Conservation (phyloP, 2,797 vertebrate species). For the Sebastes aleutianus region DNA sequence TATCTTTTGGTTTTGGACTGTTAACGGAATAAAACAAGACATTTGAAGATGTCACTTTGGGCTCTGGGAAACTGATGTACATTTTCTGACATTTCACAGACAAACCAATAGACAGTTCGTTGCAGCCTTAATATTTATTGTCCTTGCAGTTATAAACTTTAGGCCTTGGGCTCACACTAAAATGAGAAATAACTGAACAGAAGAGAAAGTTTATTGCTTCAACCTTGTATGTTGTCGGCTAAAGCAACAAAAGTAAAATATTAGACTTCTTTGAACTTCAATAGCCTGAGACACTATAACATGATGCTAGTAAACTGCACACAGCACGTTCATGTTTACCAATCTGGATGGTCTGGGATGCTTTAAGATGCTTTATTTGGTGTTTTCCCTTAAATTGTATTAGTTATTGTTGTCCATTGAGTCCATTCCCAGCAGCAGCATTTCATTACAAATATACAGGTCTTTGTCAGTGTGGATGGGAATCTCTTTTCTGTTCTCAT, state of each 20-base stretch:
- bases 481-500: background rate
- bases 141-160: background rate
- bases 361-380: background rate
- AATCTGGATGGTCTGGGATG: background rate
- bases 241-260: background rate
- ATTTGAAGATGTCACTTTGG: no score
- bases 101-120: background rate
- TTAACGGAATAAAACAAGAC: background rate
- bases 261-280: background rate
- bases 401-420: background rate
- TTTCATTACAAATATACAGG: background rate
- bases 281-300: background rate
- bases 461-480: background rate
- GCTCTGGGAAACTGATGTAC: no score
- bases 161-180: background rate
- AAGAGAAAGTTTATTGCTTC: background rate
- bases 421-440: background rate
- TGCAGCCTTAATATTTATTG: background rate
- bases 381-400: background rate
- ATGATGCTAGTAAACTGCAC: background rate
- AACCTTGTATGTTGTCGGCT: background rate
- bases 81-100: background rate
- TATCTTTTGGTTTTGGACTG: no score
- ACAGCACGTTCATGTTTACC: background rate
- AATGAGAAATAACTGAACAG: background rate